Base-by-base conservation (phyloP, 2,113 vertebrate species). In the Salvelinus sp. region DNA sequence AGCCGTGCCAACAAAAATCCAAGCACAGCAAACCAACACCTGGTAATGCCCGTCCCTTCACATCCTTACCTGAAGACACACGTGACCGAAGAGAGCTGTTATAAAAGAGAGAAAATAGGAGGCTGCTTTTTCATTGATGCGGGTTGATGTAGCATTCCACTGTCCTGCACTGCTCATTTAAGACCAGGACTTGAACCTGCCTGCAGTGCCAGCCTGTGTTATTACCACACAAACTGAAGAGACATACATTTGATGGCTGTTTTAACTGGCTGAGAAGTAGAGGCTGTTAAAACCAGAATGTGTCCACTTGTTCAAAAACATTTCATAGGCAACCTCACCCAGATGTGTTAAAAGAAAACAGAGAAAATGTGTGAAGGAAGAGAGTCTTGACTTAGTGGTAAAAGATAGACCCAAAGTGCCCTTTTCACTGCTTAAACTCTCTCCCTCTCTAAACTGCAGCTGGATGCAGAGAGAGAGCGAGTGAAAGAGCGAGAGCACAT, bases 21-120 rank as follows among this genome's bases (percentile, higher is more conserved):
- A 78, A 79, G 74, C 85, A 83, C 75, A 83, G 76, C 80, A 79
- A 86, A 79, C 79, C 72, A 54, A 84, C 74, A 82, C 73, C 72
- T 77, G 74, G 65, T 83, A 72, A 66, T 44, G 38, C 7, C 38
- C 0, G 38, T 44, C 38, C 60, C 27, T 77, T 60, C 62, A 65
- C 69, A 67, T 72, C 70, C 22, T 77, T 23, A 77, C 69, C 76
- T 66, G 27, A 67, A 66, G 18, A 60, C 54, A 25, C 22, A 18
- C 14, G 44, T 18, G 54, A 57, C 14, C 1, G 54, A 57, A 57
- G 58, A 62, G n/a, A 62, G 58, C 9, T 44, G 38, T 44, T 44
- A 44, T 44, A 62, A 22, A 23, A 62, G n/a, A 60, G 16, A 62
- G 58, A 62, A 22, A 60, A 60, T 7, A 60, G 18, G 3, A 16